Percentiles rank a stretch among this genome's conserved stretches.
Evolutionary conservation across 2,797 vertebrate genomes (phyloP).

Genomic region (Notolabrus celidotus): DNA sequence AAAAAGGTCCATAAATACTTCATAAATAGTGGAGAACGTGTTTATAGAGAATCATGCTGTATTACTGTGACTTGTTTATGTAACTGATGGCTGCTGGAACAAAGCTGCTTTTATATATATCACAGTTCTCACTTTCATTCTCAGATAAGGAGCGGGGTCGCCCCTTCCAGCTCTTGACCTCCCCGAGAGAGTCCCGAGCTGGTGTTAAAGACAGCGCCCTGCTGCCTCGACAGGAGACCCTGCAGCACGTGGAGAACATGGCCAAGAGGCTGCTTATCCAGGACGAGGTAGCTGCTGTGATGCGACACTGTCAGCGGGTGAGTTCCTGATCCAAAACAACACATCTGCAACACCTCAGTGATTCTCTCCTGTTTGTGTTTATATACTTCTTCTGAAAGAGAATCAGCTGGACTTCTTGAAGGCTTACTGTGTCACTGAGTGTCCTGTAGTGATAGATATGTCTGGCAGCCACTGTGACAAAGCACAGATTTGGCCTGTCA

Average conservation of each 20-base stretch:
- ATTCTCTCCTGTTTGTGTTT: conserved; percentile 5
- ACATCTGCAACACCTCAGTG: conserved; percentile 7
- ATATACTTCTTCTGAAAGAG: conserved; percentile 28
- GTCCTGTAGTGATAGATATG: conserved; percentile 42
- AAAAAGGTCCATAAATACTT: too few relatives aligned
- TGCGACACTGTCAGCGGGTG: conserved; percentile 95
- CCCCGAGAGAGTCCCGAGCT: conserved; percentile 79
- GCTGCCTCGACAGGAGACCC: conserved; percentile 79
- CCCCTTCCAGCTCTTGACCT: conserved; percentile 79
- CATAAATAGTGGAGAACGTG: too few relatives aligned
- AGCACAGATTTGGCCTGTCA: conserved; percentile 58
- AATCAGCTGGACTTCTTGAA: conserved; percentile 8
- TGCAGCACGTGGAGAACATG: conserved; percentile 90
- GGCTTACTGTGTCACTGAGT: conserved; percentile 34
- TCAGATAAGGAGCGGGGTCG: conserved; percentile 79
- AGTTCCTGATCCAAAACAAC: conserved; percentile 41
- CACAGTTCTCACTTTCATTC: not conserved
- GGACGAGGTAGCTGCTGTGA: conserved; percentile 92
- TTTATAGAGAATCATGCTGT: too few relatives aligned
- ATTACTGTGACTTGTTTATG: too few relatives aligned
- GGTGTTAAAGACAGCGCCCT: conserved; percentile 75
- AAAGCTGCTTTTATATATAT: too few relatives aligned
- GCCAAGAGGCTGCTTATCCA: conserved; percentile 89
- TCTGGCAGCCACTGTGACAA: conserved; percentile 51
- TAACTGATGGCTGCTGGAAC: too few relatives aligned